Evolutionary conservation across 2,888 invertebrate genomes (phyloP), one percentile per base, ranked within the genome.

Genomic region (Tupiocoris notatus): DNA sequence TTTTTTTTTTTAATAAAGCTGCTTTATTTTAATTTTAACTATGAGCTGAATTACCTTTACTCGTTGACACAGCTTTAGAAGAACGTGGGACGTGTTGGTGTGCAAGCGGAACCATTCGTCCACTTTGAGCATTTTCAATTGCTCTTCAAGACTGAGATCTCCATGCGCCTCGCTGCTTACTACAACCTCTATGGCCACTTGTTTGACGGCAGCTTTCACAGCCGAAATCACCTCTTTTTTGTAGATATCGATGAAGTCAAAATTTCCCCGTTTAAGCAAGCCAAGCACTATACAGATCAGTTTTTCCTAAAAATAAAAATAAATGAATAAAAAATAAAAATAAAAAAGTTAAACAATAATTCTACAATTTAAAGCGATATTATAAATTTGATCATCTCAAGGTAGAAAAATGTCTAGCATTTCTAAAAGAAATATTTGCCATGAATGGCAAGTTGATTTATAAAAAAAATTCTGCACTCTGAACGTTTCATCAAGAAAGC

Each of bases 141-240:
- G 89, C 81, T 90, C 89, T 54, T 88, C 88, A 78, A 87, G 82
- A 76, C 85, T 85, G 17, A 81, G 80, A 18, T 82, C 81, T 18
- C 78, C 77, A 18, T 62, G 83, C 57, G 85, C 84, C 78, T 86
- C 88, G 77, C 86, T 86, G 1, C 84, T 88, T 9, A 91, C 89
- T 58, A 90, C 85, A 76, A 89, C 88, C 85, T 95, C 95, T 81
- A 95, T 93, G 62, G 95, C 86, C 78, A 84, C 84, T 84, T 86
- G 81, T 84, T 97, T 96, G 18, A 96, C 90, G 66, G 93, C 89
- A 39, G 96, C 91, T 83, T 95, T 92, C 75, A 96, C 90, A 9
- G 95, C 92, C 61, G 93, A 93, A 80, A 92, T 91, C 21, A 95
- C 92, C 86, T 98, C 98, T 81, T 92, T 91, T 85, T 92, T 92